Evolutionary conservation across 2,888 invertebrate species (phyloP).

Genomic region (Mimas tiliae): DNA sequence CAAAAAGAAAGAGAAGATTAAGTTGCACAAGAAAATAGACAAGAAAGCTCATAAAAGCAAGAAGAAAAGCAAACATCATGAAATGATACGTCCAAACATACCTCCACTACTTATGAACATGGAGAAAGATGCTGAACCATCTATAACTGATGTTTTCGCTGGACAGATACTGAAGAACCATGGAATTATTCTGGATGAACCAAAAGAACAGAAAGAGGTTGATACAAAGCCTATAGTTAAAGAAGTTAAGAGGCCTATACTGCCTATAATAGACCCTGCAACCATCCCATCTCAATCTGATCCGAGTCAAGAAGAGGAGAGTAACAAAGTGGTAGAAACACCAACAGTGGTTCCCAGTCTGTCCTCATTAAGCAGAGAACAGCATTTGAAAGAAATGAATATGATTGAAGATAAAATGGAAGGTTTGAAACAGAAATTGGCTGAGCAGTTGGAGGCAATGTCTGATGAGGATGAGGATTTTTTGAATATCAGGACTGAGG

Average conservation of each 20-base stretch:
- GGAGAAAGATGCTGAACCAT: conserved; percentile 79
- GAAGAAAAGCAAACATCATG: conserved; percentile 72
- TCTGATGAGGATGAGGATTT: conserved; percentile 88
- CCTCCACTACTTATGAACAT: conserved; percentile 79
- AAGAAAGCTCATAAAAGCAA: conserved; percentile 77
- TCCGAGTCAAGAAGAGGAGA: conserved; percentile 31
- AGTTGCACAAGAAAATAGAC: conserved; percentile 65
- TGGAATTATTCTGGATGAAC: conserved; percentile 64
- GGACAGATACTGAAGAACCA: conserved; percentile 85
- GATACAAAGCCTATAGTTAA: conserved; percentile 56
- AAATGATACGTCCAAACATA: conserved; percentile 74
- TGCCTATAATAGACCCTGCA: conserved; percentile 77
- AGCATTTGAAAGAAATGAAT: conserved; percentile 72
- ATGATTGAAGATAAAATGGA: conserved; percentile 87
- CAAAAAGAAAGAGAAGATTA: conserved; percentile 73
- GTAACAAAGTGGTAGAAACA: conserved; percentile 47
- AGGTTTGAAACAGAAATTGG: conserved; percentile 73
- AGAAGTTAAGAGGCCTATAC: conserved; percentile 64
- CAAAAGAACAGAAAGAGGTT: conserved; percentile 55
- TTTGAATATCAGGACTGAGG: conserved; percentile 87
- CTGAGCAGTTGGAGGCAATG: conserved; percentile 81
- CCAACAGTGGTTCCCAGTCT: conserved; percentile 49
- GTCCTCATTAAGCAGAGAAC: conserved; percentile 48
- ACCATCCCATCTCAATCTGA: conserved; percentile 60
- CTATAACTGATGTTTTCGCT: conserved; percentile 87